Percentiles rank a stretch among this genome's conserved stretches.
phyloP scores from a whole-genome alignment of 1,140 invertebrate genomes.

The Drosophila ohnishii region DNA sequence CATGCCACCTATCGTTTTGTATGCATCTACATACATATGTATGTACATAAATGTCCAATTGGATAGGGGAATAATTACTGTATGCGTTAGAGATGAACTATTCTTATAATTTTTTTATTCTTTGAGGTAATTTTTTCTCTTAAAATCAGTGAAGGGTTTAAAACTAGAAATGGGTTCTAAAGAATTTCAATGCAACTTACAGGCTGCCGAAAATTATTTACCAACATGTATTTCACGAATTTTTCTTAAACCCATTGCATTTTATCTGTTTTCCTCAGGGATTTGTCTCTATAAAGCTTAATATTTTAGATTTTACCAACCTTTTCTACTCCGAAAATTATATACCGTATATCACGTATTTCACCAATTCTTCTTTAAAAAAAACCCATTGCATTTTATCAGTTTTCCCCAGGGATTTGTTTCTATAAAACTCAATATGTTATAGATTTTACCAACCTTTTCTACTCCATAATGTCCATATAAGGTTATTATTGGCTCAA shows the following conservation, averaged over 20 bases:
- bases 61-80: background rate
- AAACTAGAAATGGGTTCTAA: too few relatives aligned
- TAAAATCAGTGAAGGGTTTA: background rate
- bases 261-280: background rate
- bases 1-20: slow-evolving; percentile 6
- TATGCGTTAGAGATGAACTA: slow-evolving; percentile 5
- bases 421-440: background rate
- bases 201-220: too few relatives aligned
- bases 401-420: background rate
- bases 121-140: background rate
- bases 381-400: background rate
- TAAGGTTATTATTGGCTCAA: background rate
- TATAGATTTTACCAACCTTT: background rate
- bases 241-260: background rate
- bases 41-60: background rate
- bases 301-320: background rate
- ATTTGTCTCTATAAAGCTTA: background rate
- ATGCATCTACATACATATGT: background rate
- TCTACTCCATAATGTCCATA: background rate
- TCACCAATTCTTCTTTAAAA: background rate
- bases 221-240: too few relatives aligned
- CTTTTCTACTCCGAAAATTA: background rate
- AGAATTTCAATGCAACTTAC: too few relatives aligned
- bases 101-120: background rate
- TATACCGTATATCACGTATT: too few relatives aligned